Percentiles rank a stretch among this genome's conserved stretches.
Evolutionary conservation across 2,888 invertebrate genomes (phyloP).

Genomic region (Eudasyphora cyanicolor): DNA sequence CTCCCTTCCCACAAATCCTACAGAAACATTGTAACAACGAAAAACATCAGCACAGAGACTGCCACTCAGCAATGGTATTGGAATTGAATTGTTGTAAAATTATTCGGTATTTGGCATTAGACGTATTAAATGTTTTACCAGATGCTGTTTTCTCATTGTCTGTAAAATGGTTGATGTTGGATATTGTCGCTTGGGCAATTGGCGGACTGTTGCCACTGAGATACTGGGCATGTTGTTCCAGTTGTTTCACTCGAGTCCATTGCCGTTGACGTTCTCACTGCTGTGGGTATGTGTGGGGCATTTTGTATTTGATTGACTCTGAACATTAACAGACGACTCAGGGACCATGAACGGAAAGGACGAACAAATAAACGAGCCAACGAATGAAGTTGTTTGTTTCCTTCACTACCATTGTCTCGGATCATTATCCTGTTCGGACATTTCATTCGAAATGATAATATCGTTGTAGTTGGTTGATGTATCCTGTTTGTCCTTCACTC

Average conservation of each 20-base stretch:
- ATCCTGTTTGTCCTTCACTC: not conserved
- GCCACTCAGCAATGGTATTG: constrained; percentile 1
- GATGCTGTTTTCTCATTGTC: constrained; percentile 16
- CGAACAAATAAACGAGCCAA: not conserved
- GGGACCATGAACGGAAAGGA: not conserved
- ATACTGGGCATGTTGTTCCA: not conserved
- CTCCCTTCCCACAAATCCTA: not conserved
- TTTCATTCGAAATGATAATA: not conserved
- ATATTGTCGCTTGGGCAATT: not conserved
- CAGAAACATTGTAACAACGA: not conserved
- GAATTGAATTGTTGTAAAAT: constrained; percentile 30
- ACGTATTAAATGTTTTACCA: constrained; percentile 29
- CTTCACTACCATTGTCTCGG: not conserved
- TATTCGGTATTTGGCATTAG: constrained; percentile 36
- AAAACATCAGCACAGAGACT: not conserved
- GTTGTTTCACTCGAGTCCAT: not conserved
- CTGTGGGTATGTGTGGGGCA: constrained; percentile 12
- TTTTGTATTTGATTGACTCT: constrained; percentile 19
- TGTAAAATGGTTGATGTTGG: constrained; percentile 4
- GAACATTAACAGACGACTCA: not conserved
- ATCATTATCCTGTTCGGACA: constrained; percentile 11
- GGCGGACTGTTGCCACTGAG: not conserved
- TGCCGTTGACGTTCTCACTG: not conserved
- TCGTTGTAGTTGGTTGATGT: constrained; percentile 7
- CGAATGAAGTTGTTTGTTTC: constrained; percentile 13